These are phyloP conservation scores for Drosophila lacicola DNA, from an alignment of 2,888 invertebrate genomes.

Conservation along the genomic window DNA sequence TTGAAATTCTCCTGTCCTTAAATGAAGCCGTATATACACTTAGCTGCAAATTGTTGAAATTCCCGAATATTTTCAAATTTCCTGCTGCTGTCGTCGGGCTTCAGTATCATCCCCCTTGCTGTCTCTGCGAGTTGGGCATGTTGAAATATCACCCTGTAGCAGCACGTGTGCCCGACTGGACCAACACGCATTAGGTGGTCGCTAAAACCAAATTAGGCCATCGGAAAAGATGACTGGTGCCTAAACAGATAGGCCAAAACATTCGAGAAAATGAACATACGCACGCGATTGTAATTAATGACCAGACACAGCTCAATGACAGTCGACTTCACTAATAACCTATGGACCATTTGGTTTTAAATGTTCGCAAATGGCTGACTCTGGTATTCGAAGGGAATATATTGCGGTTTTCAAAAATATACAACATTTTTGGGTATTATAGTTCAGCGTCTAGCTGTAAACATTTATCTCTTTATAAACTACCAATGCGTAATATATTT, in stretches of 20 bases:
- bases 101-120: slow-evolving; percentile 32
- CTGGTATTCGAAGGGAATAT: not conserved
- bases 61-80: slow-evolving; percentile 4
- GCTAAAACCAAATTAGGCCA: slow-evolving; percentile 44
- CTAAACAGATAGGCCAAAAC: slow-evolving; percentile 17
- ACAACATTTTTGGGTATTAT: not conserved
- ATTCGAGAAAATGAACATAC: slow-evolving; percentile 46
- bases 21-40: slow-evolving; percentile 14
- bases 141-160: slow-evolving; percentile 51
- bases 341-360: slow-evolving; percentile 17
- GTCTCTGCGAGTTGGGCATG: not conserved
- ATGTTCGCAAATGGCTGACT: not conserved
- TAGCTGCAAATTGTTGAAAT: not conserved
- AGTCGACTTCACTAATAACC: slow-evolving; percentile 48
- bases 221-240: slow-evolving; percentile 36
- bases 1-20: not conserved
- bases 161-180: slow-evolving; percentile 49
- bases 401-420: slow-evolving; percentile 8
- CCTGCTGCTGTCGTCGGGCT: slow-evolving; percentile 4
- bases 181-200: slow-evolving; percentile 37
- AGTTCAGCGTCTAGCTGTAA: no score
- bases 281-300: slow-evolving; percentile 58
- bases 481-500: no score
- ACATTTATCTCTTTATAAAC: no score
- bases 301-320: slow-evolving; percentile 41